These are phyloP conservation scores for Sarcophaga bullata DNA, from an alignment of 1,140 invertebrate species.

Conservation along the genomic window DNA sequence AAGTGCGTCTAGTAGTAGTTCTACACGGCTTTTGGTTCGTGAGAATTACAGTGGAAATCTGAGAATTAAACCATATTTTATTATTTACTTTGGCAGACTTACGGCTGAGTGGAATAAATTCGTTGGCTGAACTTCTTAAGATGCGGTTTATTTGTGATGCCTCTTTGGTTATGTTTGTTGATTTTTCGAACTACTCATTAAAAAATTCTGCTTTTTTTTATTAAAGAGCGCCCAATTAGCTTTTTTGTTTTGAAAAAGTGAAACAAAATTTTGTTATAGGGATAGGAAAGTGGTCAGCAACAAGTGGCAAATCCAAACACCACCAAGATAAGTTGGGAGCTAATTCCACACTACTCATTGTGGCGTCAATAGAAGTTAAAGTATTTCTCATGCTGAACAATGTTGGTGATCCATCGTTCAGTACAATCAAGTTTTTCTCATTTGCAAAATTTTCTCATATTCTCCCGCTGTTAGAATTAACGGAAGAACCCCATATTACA, in stretches of 20 bases:
- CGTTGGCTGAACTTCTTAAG: constrained; percentile 11
- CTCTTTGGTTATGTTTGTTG: background rate
- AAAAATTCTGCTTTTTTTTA: background rate
- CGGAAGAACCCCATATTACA: too few relatives aligned
- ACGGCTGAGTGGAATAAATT: background rate
- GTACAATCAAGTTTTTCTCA: background rate
- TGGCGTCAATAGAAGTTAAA: background rate
- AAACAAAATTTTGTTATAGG: background rate
- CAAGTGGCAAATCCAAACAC: background rate
- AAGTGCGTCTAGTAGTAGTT: too few relatives aligned
- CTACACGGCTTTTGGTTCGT: too few relatives aligned
- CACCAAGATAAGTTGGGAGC: background rate
- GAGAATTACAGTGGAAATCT: too few relatives aligned
- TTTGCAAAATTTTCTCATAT: background rate
- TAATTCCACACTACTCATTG: background rate
- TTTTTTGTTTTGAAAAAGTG: background rate
- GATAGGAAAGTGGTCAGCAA: constrained; percentile 22
- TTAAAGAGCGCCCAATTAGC: background rate
- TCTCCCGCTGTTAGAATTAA: too few relatives aligned
- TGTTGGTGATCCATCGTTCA: constrained; percentile 12
- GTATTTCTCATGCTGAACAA: background rate
- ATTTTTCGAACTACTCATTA: background rate
- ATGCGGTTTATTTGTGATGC: background rate
- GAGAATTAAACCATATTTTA: background rate
- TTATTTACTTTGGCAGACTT: background rate